Evolutionary conservation across 2,888 invertebrate species (phyloP), one percentile per base, ranked within the genome.

Genomic region (Rotaria sp.): DNA sequence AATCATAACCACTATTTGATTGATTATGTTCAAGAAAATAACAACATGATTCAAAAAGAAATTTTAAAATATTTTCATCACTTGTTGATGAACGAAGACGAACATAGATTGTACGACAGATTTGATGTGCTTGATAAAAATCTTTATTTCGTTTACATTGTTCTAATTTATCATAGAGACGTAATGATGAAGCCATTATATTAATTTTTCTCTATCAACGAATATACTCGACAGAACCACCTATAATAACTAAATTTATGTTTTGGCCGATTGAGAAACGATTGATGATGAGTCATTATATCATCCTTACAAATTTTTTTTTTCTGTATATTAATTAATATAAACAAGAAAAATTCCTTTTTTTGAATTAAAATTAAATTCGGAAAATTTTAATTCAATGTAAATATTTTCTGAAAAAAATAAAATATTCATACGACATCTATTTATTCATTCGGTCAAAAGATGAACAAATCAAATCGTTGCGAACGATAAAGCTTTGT

Each of bases 81-180:
- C 38, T 45, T 26, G 21, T 45, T 80, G 38, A 26, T 30, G 38
- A 45, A 45, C 26, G 75, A 26, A 80, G 45, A 26, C 75, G 75
- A 80, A 80, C 38, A 80, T 45, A 80, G 8, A 80, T 45, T 45
- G 75, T 80, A 80, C 75, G 75, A 80, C 45, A 80, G 5, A 80
- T 80, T 80, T 80, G 75, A 45, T 80, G 75, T 26, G 75, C 75
- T 80, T 80, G 45, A 45, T 80, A 80, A 80, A 80, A 80, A 80
- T 80, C 75, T 45, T 80, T 80, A 80, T 38, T 45, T 45, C n/a
- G 41, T 45, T 80, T 80, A 80, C 75, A 80, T 80, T 80, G 24
- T 45, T 80, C 75, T 80, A 80, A 80, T 80, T 80, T 80, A 80
- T 41, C 45, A 45, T 80, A 45, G 11, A 80, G 75, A 80, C 75